Evolutionary conservation across 2,113 vertebrate genomes (phyloP).

Genomic region (Leiothrix lutea): DNA sequence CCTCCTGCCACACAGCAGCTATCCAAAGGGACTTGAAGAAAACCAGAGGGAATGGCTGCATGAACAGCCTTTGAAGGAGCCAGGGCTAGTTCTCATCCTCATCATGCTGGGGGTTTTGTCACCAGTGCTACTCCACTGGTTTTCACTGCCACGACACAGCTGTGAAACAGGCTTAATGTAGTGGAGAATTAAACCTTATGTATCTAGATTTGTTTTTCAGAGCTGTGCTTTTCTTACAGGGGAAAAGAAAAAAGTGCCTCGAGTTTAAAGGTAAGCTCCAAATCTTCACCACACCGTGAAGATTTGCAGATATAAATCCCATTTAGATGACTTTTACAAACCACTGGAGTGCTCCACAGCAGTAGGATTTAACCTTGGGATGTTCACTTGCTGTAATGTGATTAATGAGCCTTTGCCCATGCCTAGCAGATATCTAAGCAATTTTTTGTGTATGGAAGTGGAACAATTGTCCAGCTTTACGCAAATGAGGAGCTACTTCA

Average conservation of each 20-base stretch:
- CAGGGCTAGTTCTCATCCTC: neutral
- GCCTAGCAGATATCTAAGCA: constrained; percentile 33
- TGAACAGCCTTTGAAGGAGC: neutral
- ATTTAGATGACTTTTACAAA: constrained; percentile 7
- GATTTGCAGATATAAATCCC: neutral
- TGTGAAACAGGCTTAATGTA: constrained; percentile 36
- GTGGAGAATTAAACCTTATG: neutral
- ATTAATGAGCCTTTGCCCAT: constrained; percentile 56
- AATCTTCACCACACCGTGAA: rapidly evolving
- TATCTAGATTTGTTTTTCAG: constrained; percentile 4
- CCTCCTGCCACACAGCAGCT: neutral
- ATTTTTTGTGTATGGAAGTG: constrained; percentile 30
- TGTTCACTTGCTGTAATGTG: constrained; percentile 35
- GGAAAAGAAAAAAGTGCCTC: neutral
- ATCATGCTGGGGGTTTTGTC: neutral
- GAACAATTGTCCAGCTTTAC: constrained; percentile 51
- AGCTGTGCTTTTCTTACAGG: neutral
- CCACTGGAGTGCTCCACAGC: neutral
- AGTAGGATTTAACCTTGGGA: constrained; percentile 51
- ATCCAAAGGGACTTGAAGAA: neutral
- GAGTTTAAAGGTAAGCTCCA: constrained; percentile 1
- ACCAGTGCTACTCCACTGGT: neutral
- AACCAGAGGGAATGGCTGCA: neutral
- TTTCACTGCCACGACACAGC: neutral
- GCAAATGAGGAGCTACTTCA: constrained; percentile 56